Evolutionary conservation across 1,140 invertebrate species (phyloP).

Genomic region (Acromyrmex charruanus): DNA sequence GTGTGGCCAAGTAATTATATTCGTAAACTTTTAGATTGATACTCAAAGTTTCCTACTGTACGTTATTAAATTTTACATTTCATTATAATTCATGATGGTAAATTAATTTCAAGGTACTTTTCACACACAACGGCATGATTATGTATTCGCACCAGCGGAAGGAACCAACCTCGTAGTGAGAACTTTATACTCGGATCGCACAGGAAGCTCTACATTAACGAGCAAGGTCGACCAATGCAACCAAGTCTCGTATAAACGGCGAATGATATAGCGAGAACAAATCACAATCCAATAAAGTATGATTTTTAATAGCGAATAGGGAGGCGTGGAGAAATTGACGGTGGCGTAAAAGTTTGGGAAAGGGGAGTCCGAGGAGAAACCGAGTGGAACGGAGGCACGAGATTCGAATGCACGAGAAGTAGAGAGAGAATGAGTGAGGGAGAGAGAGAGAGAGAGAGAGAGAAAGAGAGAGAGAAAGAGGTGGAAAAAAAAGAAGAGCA

Average conservation of each 20-base stretch:
- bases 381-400: slow-evolving; percentile 1
- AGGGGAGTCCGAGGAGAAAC: not conserved
- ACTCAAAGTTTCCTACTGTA: not conserved
- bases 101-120: slow-evolving; percentile 32
- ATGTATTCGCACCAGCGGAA: not conserved
- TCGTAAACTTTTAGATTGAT: not conserved
- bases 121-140: no score
- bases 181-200: slow-evolving; percentile 13
- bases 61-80: not conserved
- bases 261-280: slow-evolving; percentile 24
- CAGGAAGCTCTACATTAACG: slow-evolving; percentile 16
- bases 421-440: not conserved
- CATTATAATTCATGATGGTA: not conserved
- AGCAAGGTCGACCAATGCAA: slow-evolving; percentile 22
- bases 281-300: slow-evolving; percentile 61
- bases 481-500: slow-evolving; percentile 26
- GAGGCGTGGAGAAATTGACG: not conserved
- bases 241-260: slow-evolving; percentile 18
- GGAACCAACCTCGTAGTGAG: not conserved
- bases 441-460: not conserved
- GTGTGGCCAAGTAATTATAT: slow-evolving; percentile 8
- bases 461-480: not conserved
- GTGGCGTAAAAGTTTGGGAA: not conserved
- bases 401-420: not conserved
- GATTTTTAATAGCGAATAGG: slow-evolving; percentile 63